These are phyloP conservation scores for Anas platyrhynchos DNA, from an alignment of 2,113 vertebrate genomes.

Conservation along the genomic window DNA sequence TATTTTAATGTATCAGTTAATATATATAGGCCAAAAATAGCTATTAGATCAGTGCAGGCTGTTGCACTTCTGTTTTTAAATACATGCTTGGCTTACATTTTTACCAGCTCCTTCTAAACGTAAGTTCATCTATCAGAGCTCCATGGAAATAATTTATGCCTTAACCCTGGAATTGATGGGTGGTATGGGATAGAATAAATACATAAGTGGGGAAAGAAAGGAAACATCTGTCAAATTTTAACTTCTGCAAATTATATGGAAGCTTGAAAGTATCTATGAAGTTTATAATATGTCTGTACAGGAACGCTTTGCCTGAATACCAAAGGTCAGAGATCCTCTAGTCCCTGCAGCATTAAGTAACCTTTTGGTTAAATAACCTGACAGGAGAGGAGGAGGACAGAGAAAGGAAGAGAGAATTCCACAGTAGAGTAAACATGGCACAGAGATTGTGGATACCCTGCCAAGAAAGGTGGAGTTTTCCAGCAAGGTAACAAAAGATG, in stretches of 20 bases:
- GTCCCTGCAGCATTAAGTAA: constrained; percentile 33
- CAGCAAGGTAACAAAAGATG: constrained; percentile 44
- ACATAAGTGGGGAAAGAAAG: constrained; percentile 12
- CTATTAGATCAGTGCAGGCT: not conserved
- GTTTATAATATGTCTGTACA: not conserved
- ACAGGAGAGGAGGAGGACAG: not conserved
- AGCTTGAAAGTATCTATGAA: constrained; percentile 32
- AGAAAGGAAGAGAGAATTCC: constrained; percentile 51
- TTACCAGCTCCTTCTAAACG: not conserved
- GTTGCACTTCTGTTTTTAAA: constrained; percentile 20
- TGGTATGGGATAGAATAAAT: constrained; percentile 55
- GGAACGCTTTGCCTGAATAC: not conserved
- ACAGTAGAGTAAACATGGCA: constrained; percentile 54
- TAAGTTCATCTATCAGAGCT: constrained; percentile 6
- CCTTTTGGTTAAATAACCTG: constrained; percentile 39
- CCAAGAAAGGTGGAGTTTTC: constrained; percentile 58
- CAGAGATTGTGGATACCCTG: not conserved
- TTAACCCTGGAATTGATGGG: constrained; percentile 47
- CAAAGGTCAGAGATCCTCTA: constrained; percentile 20
- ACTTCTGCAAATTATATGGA: constrained; percentile 37
- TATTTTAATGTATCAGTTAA: not conserved
- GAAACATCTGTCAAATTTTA: constrained; percentile 63
- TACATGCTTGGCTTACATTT: not conserved
- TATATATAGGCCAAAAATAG: not conserved
- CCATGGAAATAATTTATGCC: constrained; percentile 49